Evolutionary conservation across 2,113 vertebrate species (phyloP), one percentile per base, ranked within the genome.

Genomic region (Spheniscus mendiculus): DNA sequence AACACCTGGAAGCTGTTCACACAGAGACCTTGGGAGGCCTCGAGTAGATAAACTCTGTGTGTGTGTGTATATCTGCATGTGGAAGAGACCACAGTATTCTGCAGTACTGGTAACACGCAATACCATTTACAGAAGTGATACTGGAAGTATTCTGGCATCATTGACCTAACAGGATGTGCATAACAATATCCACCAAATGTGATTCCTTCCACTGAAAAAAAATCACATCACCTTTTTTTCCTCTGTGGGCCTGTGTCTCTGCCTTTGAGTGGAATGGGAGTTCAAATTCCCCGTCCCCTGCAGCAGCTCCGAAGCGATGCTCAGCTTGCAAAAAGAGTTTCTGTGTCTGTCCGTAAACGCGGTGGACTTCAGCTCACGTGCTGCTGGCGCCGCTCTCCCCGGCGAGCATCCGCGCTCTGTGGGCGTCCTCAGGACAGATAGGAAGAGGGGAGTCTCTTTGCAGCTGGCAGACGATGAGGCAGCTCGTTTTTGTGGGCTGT

Each of bases 281-380:
- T 26, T 40, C 36, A 9, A 18, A 27, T 47, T 71, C 73, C 58
- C 9, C 0, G 0, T 56, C 36, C 44, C 26, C 29, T 29, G 32
- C 44, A 63, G 65, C 25, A 65, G 38, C 55, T 55, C 45, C 2
- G 1, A 32, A 50, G 40, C 1, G 5, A 15, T 25, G 32, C 32
- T 73, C n/a, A 18, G 3, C 53, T n/a, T 49, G 16, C 16, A 40
- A 13, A 49, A 29, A 16, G 9, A 15, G 32, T 38, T 52, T 40
- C 18, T 36, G 29, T 21, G 65, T 23, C 10, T 42, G 20, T 36
- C 12, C 0, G 1, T 12, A 30, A 32, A 1, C 0, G 1, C n/a
- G 3, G n/a, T 2, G 25, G 44, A 4, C 25, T 42, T 36, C 27
- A 45, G 61, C 27, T 71, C 13, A 1, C 0, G 3, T n/a, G 19